These are phyloP conservation scores for Fulmarus glacialis DNA, from an alignment of 2,113 vertebrate species.

Conservation along the genomic window DNA sequence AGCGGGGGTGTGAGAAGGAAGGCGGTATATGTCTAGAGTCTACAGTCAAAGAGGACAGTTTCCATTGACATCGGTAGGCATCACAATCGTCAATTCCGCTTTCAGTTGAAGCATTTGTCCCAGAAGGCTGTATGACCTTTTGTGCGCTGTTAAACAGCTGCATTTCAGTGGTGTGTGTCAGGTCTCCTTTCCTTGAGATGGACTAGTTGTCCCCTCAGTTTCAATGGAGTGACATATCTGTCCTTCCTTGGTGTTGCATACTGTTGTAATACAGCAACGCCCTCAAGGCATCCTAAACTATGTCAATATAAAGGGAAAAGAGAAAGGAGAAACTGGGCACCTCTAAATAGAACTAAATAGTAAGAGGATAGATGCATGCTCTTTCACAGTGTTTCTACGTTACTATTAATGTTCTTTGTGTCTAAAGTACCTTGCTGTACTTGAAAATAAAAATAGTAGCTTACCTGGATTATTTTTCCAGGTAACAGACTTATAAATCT, in stretches of 20 bases:
- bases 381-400: not conserved
- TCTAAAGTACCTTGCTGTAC: not conserved
- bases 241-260: not conserved
- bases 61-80: not conserved
- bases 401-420: not conserved
- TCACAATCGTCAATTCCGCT: not conserved
- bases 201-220: not conserved
- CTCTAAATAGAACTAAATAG: not conserved
- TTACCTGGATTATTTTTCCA: not conserved
- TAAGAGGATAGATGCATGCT: not conserved
- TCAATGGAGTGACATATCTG: not conserved
- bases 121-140: not conserved
- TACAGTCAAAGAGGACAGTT: not conserved
- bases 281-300: not conserved
- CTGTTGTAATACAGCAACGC: rapidly evolving
- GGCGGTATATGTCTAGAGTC: not conserved
- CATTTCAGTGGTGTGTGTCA: not conserved
- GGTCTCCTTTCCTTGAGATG: not conserved
- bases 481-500: not conserved
- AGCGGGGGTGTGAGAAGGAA: not conserved
- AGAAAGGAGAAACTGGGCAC: not conserved
- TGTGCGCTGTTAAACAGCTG: not conserved
- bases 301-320: not conserved
- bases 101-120: not conserved
- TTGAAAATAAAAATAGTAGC: not conserved